These are phyloP conservation scores for Hippocampus zosterae DNA, from an alignment of 2,113 vertebrate species.

Conservation along the genomic window DNA sequence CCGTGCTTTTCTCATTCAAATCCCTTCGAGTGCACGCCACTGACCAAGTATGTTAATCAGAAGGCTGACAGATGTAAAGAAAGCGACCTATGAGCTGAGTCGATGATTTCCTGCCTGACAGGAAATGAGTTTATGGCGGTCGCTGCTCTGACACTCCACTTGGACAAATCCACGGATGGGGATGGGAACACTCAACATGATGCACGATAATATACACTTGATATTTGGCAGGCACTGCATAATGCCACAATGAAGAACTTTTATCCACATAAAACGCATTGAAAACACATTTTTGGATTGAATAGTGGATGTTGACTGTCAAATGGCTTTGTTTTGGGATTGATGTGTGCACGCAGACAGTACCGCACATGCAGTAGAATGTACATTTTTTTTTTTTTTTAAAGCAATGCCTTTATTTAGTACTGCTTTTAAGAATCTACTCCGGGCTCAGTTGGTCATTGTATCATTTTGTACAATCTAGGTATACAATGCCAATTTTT, in stretches of 20 bases:
- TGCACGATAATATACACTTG: background rate
- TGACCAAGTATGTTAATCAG: slow-evolving; percentile 35
- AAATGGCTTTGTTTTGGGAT: background rate
- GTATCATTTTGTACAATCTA: background rate
- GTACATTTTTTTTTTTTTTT: background rate
- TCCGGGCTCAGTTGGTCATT: background rate
- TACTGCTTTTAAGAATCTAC: background rate
- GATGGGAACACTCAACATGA: background rate
- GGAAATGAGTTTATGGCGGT: slow-evolving; percentile 47
- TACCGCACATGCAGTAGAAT: background rate
- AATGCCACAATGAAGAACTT: background rate
- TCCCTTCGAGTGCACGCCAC: slow-evolving; percentile 12
- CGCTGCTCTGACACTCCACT: slow-evolving; percentile 30
- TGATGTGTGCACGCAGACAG: background rate
- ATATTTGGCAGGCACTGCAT: background rate
- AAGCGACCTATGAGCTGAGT: background rate
- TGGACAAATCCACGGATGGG: slow-evolving; percentile 28
- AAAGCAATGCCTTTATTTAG: background rate
- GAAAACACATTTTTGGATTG: background rate
- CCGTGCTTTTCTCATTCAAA: slow-evolving; percentile 21
- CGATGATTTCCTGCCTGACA: slow-evolving; percentile 47
- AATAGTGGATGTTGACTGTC: background rate
- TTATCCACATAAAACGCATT: background rate
- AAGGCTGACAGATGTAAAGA: slow-evolving; percentile 40
- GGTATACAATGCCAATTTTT: background rate